These are phyloP conservation scores for Malurus splendens DNA, from an alignment of 2,797 vertebrate genomes.

Conservation along the genomic window DNA sequence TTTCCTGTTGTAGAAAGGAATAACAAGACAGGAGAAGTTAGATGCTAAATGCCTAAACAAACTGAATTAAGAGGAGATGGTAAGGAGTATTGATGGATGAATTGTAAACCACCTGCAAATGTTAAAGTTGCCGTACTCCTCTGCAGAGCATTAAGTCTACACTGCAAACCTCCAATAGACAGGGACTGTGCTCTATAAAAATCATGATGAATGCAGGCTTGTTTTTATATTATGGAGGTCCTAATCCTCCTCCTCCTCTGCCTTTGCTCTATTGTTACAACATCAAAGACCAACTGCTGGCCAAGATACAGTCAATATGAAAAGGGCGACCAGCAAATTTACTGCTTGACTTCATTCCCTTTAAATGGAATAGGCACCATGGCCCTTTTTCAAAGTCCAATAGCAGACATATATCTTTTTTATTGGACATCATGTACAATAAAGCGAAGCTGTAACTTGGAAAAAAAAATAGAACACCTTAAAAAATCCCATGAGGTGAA, in stretches of 20 bases:
- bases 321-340: slow-evolving; percentile 77
- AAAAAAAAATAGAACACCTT: slow-evolving; percentile 65
- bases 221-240: slow-evolving; percentile 58
- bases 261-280: slow-evolving; percentile 72
- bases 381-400: slow-evolving; percentile 70
- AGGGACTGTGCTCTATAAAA: slow-evolving; percentile 40
- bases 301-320: slow-evolving; percentile 73
- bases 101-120: slow-evolving; percentile 5
- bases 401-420: slow-evolving; percentile 74
- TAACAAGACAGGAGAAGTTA: neutral
- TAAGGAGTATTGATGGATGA: neutral
- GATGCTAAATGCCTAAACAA: neutral
- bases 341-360: slow-evolving; percentile 78
- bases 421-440: slow-evolving; percentile 76
- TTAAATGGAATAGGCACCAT: slow-evolving; percentile 70
- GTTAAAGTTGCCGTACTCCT: neutral
- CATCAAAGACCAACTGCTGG: slow-evolving; percentile 80
- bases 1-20: neutral
- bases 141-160: neutral
- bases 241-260: slow-evolving; percentile 65
- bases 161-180: neutral
- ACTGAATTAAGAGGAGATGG: neutral
- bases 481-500: slow-evolving; percentile 62
- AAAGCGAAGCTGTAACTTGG: slow-evolving; percentile 67
- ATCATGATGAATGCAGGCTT: slow-evolving; percentile 57